Evolutionary conservation across 2,888 invertebrate species (phyloP).

Genomic region (Trissolcus japonicus): DNA sequence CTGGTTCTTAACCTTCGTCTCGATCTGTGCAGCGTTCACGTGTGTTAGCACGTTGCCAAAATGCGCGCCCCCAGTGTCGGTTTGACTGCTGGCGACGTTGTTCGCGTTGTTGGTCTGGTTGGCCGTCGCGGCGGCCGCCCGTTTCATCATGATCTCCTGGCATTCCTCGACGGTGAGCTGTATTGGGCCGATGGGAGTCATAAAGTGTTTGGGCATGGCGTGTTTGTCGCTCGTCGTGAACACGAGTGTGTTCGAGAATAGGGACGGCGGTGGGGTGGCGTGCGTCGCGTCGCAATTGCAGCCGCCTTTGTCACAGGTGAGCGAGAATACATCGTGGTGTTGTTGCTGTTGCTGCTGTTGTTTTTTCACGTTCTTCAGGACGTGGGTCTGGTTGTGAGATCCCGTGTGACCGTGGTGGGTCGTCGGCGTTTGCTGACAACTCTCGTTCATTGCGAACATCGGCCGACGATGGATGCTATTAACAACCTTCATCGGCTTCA

Average conservation of each 20-base stretch:
- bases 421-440: constrained; percentile 62
- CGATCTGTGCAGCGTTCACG: constrained; percentile 77
- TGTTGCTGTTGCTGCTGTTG: too few species aligned
- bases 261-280: constrained; percentile 70
- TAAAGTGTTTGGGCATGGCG: constrained; percentile 80
- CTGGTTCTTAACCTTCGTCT: constrained; percentile 79
- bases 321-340: constrained; percentile 72
- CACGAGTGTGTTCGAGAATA: constrained; percentile 74
- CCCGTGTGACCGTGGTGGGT: constrained; percentile 63
- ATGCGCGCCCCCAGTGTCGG: constrained; percentile 67
- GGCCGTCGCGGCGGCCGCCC: constrained; percentile 82
- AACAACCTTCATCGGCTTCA: constrained; percentile 71
- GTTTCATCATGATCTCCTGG: constrained; percentile 86
- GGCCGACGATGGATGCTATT: constrained; percentile 72
- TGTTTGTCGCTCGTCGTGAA: constrained; percentile 75
- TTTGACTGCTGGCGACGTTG: constrained; percentile 70
- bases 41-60: constrained; percentile 74
- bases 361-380: constrained; percentile 68
- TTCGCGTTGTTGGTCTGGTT: constrained; percentile 68
- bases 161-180: constrained; percentile 87
- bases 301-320: constrained; percentile 73
- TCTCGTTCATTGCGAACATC: constrained; percentile 74
- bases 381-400: constrained; percentile 76
- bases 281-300: constrained; percentile 75
- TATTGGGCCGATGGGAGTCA: constrained; percentile 84